phyloP scores from a whole-genome alignment of 2,113 vertebrate genomes.

The Fulica atra region DNA sequence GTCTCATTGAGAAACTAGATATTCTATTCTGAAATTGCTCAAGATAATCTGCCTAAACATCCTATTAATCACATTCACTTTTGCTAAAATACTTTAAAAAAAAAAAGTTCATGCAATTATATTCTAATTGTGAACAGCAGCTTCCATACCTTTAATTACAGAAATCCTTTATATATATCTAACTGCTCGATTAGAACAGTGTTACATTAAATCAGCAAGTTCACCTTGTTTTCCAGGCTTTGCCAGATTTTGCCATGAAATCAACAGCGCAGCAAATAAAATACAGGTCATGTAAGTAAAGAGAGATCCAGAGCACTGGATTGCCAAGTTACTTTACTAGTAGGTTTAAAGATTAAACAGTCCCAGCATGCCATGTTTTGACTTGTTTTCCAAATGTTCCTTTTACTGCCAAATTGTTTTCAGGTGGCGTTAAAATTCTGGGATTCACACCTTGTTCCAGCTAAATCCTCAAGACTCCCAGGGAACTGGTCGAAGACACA shows the following conservation, averaged over 20 bases:
- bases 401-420: background rate
- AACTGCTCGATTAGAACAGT: background rate
- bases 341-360: background rate
- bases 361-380: background rate
- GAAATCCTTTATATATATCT: background rate
- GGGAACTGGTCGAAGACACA: background rate
- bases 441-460: background rate
- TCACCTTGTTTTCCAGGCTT: background rate
- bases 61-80: background rate
- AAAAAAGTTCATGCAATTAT: background rate
- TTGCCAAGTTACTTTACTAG: background rate
- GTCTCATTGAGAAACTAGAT: background rate
- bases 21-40: conserved; percentile 26
- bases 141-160: background rate
- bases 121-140: background rate
- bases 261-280: background rate
- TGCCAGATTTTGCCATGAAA: background rate
- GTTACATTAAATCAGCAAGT: background rate
- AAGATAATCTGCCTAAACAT: background rate
- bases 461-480: background rate
- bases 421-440: background rate
- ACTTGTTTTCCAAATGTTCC: background rate
- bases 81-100: background rate
- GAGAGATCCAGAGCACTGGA: background rate
- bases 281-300: background rate